Conservation (phyloP, 2,888 invertebrate genomes). For the Brachyptera putata region DNA sequence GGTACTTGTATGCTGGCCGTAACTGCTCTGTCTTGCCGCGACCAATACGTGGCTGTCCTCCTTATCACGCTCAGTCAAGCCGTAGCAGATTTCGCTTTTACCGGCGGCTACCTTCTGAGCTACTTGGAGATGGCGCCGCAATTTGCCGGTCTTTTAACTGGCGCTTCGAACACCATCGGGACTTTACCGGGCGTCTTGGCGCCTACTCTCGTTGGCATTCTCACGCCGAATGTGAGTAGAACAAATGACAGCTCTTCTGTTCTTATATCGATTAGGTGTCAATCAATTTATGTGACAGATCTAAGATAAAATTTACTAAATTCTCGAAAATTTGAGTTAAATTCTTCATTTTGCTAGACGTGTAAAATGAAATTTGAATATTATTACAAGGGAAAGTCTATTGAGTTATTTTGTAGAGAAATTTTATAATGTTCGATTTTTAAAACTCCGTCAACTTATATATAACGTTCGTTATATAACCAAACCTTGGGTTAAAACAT, state of each 20-base stretch:
- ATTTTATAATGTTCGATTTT: too few relatives aligned
- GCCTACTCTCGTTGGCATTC: conserved; percentile 42
- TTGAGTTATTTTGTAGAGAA: too few relatives aligned
- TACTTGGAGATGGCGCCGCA: conserved; percentile 48
- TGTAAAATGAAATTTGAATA: too few relatives aligned
- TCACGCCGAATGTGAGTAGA: conserved; percentile 42
- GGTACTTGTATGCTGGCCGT: conserved; percentile 40
- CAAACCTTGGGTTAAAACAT: too few relatives aligned
- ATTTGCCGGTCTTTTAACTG: conserved; percentile 47
- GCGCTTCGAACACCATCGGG: conserved; percentile 46
- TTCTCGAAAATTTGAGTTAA: too few relatives aligned
- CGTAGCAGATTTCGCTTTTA: conserved; percentile 43
- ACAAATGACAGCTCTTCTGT: neutral
- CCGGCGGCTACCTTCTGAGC: conserved; percentile 47
- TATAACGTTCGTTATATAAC: too few relatives aligned
- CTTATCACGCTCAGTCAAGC: conserved; percentile 42
- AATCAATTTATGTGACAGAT: too few relatives aligned
- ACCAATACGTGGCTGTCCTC: conserved; percentile 41
- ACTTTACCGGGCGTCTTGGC: conserved; percentile 46
- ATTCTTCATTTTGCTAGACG: too few relatives aligned
- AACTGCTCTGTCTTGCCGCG: conserved; percentile 41
- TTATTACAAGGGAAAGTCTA: too few relatives aligned
- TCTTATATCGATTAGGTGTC: neutral
- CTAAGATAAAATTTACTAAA: too few relatives aligned
- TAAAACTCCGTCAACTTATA: too few relatives aligned